Conservation (phyloP, 1,140 invertebrate genomes). For the Heliconius melpomene region DNA sequence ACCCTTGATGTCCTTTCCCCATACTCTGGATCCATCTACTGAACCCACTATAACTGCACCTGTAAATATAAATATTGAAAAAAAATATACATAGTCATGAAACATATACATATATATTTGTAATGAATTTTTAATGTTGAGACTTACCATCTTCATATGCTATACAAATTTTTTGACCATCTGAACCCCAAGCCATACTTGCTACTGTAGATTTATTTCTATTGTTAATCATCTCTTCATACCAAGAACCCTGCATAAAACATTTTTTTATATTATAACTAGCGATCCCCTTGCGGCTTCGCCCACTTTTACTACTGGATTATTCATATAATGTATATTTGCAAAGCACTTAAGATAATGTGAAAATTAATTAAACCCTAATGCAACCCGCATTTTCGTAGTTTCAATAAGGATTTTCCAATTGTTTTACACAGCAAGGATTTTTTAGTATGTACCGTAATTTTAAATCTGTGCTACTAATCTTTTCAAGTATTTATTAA, state of each 20-base stretch:
- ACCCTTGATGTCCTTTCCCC: conserved; percentile 98
- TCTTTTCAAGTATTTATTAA: too few species aligned
- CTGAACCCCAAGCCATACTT: conserved; percentile 97
- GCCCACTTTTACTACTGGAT: too few species aligned
- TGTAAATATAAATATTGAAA: conserved; percentile 35
- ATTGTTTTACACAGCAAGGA: too few species aligned
- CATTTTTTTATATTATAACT: not conserved
- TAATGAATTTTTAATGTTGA: too few species aligned
- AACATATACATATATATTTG: not conserved
- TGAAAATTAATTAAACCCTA: too few species aligned
- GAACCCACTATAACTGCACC: conserved; percentile 88
- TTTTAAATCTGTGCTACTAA: too few species aligned
- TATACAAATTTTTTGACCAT: conserved; percentile 98
- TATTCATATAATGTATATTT: too few species aligned
- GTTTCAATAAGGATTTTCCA: too few species aligned
- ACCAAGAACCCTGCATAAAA: conserved; percentile 91
- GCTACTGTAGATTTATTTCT: conserved; percentile 97
- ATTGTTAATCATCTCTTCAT: conserved; percentile 99
- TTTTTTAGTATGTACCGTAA: too few species aligned
- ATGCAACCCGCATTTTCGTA: too few species aligned
- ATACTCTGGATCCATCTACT: conserved; percentile 98
- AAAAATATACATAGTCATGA: not conserved
- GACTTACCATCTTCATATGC: conserved; percentile 96
- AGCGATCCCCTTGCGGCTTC: too few species aligned
- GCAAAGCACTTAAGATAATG: too few species aligned